Evolutionary conservation across 2,888 invertebrate species (phyloP).

Genomic region (Leptopilina syphax): DNA sequence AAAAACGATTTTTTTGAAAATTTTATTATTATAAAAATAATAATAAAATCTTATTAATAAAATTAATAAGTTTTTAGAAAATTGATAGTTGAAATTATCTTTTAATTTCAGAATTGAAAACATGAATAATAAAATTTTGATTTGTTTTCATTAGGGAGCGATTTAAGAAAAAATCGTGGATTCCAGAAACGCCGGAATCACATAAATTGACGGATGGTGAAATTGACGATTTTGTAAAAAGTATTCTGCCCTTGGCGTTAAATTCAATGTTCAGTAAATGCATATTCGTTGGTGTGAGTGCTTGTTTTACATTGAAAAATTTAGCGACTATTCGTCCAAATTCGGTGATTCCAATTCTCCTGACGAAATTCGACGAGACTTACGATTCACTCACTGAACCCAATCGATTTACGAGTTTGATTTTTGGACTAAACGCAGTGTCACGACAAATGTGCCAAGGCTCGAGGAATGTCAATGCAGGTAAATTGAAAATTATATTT

Average conservation of each 20-base stretch:
- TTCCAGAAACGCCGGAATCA: slow-evolving; percentile 82
- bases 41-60: background rate
- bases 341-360: slow-evolving; percentile 87
- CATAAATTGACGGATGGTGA: slow-evolving; percentile 88
- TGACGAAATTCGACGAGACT: slow-evolving; percentile 89
- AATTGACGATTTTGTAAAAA: slow-evolving; percentile 88
- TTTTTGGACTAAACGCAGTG: slow-evolving; percentile 85
- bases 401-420: slow-evolving; percentile 86
- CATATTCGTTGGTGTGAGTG: slow-evolving; percentile 78
- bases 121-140: slow-evolving; percentile 23
- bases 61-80: background rate
- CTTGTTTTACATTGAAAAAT: slow-evolving; percentile 84
- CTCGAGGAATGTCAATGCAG: slow-evolving; percentile 69
- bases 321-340: slow-evolving; percentile 89
- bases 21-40: background rate
- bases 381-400: slow-evolving; percentile 93
- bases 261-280: slow-evolving; percentile 88
- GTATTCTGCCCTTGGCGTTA: slow-evolving; percentile 85
- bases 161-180: slow-evolving; percentile 82
- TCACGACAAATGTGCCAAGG: slow-evolving; percentile 82
- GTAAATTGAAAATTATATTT: slow-evolving; percentile 45
- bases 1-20: background rate
- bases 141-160: slow-evolving; percentile 79
- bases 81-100: background rate
- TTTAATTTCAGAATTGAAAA: slow-evolving; percentile 29